Conservation (phyloP, 2,113 vertebrate genomes). For the Enhydra lutris region DNA sequence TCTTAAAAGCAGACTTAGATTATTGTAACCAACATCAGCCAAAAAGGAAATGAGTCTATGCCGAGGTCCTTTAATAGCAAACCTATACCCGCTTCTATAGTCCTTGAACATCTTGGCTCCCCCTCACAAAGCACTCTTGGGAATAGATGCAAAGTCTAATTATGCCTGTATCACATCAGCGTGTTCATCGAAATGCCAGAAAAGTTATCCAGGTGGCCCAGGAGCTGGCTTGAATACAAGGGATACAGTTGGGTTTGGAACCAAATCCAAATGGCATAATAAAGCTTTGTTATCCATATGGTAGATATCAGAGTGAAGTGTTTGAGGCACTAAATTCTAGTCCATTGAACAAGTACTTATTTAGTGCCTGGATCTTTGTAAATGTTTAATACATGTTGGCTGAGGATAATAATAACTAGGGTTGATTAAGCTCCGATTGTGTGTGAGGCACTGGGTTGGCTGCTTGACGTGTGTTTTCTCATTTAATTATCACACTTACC, state of each 20-base stretch:
- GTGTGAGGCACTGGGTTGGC: not conserved
- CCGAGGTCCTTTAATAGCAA: slow-evolving; percentile 40
- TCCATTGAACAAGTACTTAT: not conserved
- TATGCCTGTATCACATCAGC: not conserved
- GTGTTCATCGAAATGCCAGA: not conserved
- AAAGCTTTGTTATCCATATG: slow-evolving; percentile 7
- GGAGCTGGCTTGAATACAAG: not conserved
- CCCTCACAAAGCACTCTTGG: not conserved
- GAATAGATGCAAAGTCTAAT: not conserved
- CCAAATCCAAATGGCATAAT: not conserved
- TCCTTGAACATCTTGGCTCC: not conserved
- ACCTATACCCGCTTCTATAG: not conserved
- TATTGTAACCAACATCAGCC: slow-evolving; percentile 6
- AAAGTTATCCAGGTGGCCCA: slow-evolving; percentile 26
- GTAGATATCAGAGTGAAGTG: not conserved
- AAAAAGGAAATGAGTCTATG: slow-evolving; percentile 36
- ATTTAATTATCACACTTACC: not conserved
- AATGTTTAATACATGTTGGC: not conserved
- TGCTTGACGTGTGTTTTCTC: not conserved
- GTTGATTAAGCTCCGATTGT: not conserved
- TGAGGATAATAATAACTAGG: not conserved
- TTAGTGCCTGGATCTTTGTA: not conserved
- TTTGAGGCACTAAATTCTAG: not conserved
- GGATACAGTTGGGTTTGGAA: not conserved
- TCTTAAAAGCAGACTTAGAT: not conserved